These are phyloP conservation scores for Lacanobia oleracea DNA, from an alignment of 2,888 invertebrate genomes.

Conservation along the genomic window DNA sequence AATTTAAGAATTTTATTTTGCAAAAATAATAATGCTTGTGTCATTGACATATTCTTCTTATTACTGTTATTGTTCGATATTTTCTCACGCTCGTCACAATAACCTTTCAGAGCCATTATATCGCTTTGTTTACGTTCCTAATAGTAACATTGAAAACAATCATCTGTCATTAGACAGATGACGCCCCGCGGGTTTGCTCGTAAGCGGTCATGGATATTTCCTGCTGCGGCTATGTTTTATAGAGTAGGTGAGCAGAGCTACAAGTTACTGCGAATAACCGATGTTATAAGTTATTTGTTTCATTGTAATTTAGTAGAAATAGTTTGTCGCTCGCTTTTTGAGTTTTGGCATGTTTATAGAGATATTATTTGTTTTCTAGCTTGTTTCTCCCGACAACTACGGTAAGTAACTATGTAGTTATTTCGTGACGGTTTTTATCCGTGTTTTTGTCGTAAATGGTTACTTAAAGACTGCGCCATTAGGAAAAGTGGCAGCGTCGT, in stretches of 20 bases:
- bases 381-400: not conserved
- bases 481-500: not conserved
- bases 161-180: conserved; percentile 50
- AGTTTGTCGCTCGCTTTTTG: too few species aligned
- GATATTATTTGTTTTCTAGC: too few species aligned
- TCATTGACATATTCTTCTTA: conserved; percentile 57
- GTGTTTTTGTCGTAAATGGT: not conserved
- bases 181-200: conserved; percentile 23
- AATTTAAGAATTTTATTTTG: conserved; percentile 32
- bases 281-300: not conserved
- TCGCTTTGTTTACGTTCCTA: conserved; percentile 55
- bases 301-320: too few species aligned
- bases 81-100: conserved; percentile 59
- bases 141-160: conserved; percentile 62
- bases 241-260: not conserved
- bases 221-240: conserved; percentile 21
- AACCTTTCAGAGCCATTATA: conserved; percentile 53
- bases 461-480: not conserved
- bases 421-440: not conserved
- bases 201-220: conserved; percentile 43
- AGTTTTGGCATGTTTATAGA: too few species aligned
- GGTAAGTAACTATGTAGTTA: not conserved
- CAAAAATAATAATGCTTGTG: conserved; percentile 35
- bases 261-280: not conserved
- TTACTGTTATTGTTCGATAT: conserved; percentile 46